Conservation (phyloP, 23 tunicate genomes). For the Oikopleura albicans region DNA sequence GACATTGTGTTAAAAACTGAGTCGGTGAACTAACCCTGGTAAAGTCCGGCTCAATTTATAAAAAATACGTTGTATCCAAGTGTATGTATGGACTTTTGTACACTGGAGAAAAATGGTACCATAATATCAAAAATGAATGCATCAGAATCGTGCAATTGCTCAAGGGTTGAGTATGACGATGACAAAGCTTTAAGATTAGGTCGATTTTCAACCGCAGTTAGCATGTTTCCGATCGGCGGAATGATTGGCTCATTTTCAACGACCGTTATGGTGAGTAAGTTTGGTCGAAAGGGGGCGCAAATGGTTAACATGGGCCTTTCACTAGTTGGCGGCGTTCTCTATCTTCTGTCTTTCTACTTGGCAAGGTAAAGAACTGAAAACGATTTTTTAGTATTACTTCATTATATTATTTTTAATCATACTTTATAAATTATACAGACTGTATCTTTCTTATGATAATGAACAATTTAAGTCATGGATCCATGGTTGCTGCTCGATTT, state of each 20-base stretch:
- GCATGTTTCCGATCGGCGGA: conserved; percentile 75
- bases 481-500: conserved; percentile 65
- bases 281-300: conserved; percentile 38
- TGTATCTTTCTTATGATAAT: not conserved
- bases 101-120: too few species aligned
- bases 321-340: not conserved
- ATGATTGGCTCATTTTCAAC: conserved; percentile 56
- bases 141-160: too few species aligned
- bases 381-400: not conserved
- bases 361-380: not conserved
- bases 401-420: not conserved
- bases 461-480: not conserved
- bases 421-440: not conserved
- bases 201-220: conserved; percentile 69
- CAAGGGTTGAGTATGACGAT: conserved; percentile 18
- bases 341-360: not conserved
- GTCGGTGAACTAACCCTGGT: too few species aligned
- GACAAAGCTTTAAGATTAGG: conserved; percentile 24
- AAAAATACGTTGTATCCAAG: too few species aligned
- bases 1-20: too few species aligned
- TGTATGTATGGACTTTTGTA: too few species aligned
- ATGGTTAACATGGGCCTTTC: not conserved
- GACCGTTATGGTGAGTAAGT: conserved; percentile 23
- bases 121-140: too few species aligned
- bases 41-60: too few species aligned